A percentile compares a stretch with the other conserved stretches of the same genome.
These are phyloP conservation scores for Pipistrellus pipistrellus DNA, from an alignment of 2,797 vertebrate species.

Conservation along the genomic window DNA sequence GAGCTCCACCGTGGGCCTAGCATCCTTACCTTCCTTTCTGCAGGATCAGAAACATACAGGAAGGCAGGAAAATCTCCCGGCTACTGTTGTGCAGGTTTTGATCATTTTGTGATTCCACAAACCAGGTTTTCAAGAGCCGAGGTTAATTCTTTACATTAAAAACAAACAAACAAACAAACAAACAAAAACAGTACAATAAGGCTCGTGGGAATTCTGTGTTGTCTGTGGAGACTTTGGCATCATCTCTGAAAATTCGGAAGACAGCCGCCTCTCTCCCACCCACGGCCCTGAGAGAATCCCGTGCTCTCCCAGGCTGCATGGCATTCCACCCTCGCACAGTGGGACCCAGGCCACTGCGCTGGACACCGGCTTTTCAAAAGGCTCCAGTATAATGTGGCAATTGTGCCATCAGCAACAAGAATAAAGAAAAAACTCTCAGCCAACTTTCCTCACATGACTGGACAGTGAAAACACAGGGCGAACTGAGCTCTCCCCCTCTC, in stretches of 20 bases:
- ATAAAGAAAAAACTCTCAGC: constrained; percentile 71
- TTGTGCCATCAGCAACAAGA: constrained; percentile 76
- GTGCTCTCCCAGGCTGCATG: constrained; percentile 31
- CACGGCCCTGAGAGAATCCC: neutral
- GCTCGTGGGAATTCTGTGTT: constrained; percentile 17
- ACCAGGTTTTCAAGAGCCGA: constrained; percentile 14
- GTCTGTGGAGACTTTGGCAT: neutral
- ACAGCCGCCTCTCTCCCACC: constrained; percentile 22
- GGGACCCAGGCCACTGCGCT: constrained; percentile 46
- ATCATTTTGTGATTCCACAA: constrained; percentile 42
- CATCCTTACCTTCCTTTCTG: neutral
- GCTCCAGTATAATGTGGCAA: constrained; percentile 73
- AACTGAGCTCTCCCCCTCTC: neutral
- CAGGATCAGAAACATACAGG: neutral
- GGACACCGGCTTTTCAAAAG: constrained; percentile 64
- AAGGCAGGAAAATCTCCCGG: neutral
- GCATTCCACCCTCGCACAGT: constrained; percentile 51
- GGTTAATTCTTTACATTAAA: constrained; percentile 34
- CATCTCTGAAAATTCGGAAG: constrained; percentile 48
- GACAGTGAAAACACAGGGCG: constrained; percentile 74
- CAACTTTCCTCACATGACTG: constrained; percentile 78
- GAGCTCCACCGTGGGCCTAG: neutral
- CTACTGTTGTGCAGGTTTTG: neutral
- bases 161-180: too few relatives aligned
- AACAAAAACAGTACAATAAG: neutral